Percentiles rank a stretch among this genome's conserved stretches.
These are phyloP conservation scores for Aramus guarauna DNA, from an alignment of 2,113 vertebrate genomes.

Conservation along the genomic window DNA sequence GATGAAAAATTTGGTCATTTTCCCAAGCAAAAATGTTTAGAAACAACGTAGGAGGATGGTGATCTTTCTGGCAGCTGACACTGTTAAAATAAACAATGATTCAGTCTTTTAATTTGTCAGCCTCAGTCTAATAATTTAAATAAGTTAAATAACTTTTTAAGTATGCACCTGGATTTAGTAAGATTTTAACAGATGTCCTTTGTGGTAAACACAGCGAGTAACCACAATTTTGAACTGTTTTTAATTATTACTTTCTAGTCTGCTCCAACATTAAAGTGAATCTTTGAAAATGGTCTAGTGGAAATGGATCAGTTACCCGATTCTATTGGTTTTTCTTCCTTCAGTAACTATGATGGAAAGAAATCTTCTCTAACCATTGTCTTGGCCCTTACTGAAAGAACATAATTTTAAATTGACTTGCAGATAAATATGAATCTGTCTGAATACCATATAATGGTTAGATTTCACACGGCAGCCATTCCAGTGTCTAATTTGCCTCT, in stretches of 20 bases:
- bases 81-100: not conserved
- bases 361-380: not conserved
- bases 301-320: not conserved
- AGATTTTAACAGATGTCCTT: not conserved
- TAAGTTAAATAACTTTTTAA: not conserved
- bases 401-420: not conserved
- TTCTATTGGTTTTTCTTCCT: not conserved
- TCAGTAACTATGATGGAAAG: not conserved
- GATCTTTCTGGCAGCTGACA: not conserved
- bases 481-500: not conserved
- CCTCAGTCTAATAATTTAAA: not conserved
- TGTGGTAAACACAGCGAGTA: not conserved
- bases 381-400: not conserved
- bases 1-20: not conserved
- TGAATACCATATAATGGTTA: not conserved
- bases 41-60: not conserved
- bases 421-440: not conserved
- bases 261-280: not conserved
- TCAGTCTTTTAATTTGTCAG: not conserved
- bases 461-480: not conserved
- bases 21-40: slow-evolving; percentile 14
- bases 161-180: not conserved
- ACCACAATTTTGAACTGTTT: not conserved
- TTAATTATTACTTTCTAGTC: not conserved
- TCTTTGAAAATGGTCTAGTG: not conserved